Evolutionary conservation across 2,113 vertebrate species (phyloP), one percentile per base, ranked within the genome.

Genomic region (Willisornis vidua): DNA sequence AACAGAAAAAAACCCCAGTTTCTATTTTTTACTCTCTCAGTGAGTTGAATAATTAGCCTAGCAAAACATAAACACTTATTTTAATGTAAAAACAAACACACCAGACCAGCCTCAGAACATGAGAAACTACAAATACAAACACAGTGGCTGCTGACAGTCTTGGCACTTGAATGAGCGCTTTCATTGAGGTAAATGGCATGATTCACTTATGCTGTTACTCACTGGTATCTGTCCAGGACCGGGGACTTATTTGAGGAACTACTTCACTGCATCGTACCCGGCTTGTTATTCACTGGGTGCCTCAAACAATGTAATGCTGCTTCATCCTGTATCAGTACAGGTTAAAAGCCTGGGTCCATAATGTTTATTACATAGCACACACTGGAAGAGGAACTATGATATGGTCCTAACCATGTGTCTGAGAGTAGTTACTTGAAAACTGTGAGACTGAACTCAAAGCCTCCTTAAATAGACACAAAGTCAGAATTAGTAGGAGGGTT

Each of bases 1-100:
- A 65, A 25, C 16, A 66, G 23, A 14, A 45, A 52, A 45, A 59
- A 13, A 13, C 0, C 0, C 6, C 4, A 13, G 10, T 37, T 85
- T 51, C 10, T 80, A 6, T 26, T 68, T 90, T 76, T 70, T 41
- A 68, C 25, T 61, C 24, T 78, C 23, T 84, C 5, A 13, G 22
- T 49, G 28, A 74, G 6, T 19, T 80, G 28, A 75, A 88, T 72
- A 85, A 55, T 7, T 71, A 66, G 45, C 37, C 51, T 54, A 77
- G 52, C 24, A 74, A 91, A 93, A 85, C 6, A 45, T 41, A 66
- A 11, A 9, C 19, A 22, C 28, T 85, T 76, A 6, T 94, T 89
- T 75, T 25, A 46, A 22, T 3, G 13, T 57, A 70, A 93, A 73
- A 81, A 37, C 33, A 94, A 87, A 89, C 43, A 74, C 2, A 3